These are phyloP conservation scores for Aegotheles bennettii DNA, from an alignment of 2,113 vertebrate species.

Conservation along the genomic window DNA sequence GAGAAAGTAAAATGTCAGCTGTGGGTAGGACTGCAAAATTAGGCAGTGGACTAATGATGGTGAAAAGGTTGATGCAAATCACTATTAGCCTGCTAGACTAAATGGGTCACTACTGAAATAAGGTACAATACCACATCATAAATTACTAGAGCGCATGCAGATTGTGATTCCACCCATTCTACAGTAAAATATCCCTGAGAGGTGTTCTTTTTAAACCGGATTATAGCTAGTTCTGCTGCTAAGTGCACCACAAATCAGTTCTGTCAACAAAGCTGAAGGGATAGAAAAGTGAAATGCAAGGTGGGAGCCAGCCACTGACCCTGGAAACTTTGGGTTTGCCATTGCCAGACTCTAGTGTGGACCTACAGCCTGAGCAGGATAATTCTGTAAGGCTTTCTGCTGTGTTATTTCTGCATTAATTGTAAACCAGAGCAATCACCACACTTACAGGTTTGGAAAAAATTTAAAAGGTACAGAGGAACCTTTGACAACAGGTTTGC, in stretches of 20 bases:
- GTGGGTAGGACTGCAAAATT: neutral
- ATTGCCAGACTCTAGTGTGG: neutral
- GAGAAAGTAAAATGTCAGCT: slow-evolving; percentile 9
- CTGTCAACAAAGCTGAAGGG: neutral
- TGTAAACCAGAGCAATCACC: neutral
- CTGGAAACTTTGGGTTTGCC: neutral
- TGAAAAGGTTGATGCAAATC: neutral
- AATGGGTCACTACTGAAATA: neutral
- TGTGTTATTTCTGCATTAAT: neutral
- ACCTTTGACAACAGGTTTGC: neutral
- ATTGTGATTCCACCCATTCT: neutral
- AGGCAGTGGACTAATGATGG: neutral
- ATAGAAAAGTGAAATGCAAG: neutral
- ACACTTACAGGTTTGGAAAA: neutral
- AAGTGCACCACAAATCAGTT: neutral
- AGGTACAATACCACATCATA: neutral
- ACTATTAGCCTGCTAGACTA: neutral
- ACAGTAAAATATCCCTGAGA: neutral
- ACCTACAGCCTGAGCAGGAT: neutral
- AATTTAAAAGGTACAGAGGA: neutral
- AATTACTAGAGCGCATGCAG: neutral
- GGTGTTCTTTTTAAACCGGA: neutral
- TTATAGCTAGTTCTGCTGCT: neutral
- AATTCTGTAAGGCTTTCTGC: neutral
- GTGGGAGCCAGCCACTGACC: neutral